A percentile compares a stretch with the other conserved stretches of the same genome.
Evolutionary conservation across 2,888 invertebrate genomes (phyloP).

Genomic region (Cheilosia soror): DNA sequence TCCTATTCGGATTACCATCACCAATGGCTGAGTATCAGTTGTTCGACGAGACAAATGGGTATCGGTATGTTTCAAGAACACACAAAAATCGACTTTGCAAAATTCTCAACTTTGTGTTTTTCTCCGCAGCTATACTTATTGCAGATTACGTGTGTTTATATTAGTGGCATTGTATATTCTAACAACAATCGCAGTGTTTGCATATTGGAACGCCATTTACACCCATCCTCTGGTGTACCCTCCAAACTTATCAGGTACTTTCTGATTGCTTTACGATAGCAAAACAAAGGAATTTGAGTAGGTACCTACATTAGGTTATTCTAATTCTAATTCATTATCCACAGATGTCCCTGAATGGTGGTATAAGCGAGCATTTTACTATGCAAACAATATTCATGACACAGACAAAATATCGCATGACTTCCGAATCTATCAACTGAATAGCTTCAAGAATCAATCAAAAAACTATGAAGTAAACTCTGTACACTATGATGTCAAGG

Average conservation of each 20-base stretch:
- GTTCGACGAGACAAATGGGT: conserved; percentile 77
- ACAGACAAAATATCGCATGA: conserved; percentile 77
- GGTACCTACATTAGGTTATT: neutral
- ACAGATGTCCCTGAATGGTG: conserved; percentile 79
- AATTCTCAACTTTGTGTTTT: neutral
- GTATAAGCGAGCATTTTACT: conserved; percentile 78
- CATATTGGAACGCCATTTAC: conserved; percentile 79
- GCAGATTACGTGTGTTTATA: conserved; percentile 76
- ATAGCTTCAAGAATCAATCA: conserved; percentile 72
- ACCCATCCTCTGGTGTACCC: conserved; percentile 77
- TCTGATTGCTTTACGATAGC: no score
- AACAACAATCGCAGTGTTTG: conserved; percentile 78
- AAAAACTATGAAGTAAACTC: conserved; percentile 34
- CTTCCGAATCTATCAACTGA: conserved; percentile 75
- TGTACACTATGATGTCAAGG: conserved; percentile 52
- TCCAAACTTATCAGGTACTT: conserved; percentile 77
- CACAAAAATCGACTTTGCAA: neutral
- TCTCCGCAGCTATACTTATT: conserved; percentile 75
- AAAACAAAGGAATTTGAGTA: conserved; percentile 1
- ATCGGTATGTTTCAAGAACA: conserved; percentile 61
- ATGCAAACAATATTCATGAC: conserved; percentile 77
- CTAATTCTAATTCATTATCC: conserved; percentile 15
- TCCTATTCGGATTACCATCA: conserved; percentile 7
- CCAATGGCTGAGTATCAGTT: conserved; percentile 70
- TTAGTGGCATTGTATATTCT: conserved; percentile 76